Base-by-base conservation (phyloP, 1,140 invertebrate species). In the Sycophaga agraensis region DNA sequence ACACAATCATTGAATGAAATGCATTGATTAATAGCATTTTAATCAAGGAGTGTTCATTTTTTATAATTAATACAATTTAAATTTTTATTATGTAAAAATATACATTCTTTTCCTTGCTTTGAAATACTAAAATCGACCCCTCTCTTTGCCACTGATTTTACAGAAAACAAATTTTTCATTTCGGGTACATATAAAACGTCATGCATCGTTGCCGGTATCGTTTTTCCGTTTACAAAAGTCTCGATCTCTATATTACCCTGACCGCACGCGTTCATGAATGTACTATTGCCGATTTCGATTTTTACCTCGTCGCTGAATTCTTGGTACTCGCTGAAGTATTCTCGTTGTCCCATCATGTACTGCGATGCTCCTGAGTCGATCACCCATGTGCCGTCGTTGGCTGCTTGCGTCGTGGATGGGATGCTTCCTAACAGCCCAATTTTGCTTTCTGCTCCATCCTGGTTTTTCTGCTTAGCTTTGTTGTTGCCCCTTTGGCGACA, bases 351-450 rank as follows among this genome's bases (percentile, higher is more conserved):
- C 12, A 31, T 45, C 49, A 53, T 53, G n/a, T n/a, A n/a, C n/a
- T n/a, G n/a, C n/a, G n/a, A 19, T 59, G 57, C 1, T 59, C 46
- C 16, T 35, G 28, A 5, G n/a, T n/a, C n/a, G n/a, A n/a, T n/a
- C n/a, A n/a, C n/a, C n/a, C n/a, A n/a, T n/a, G n/a, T n/a, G n/a
- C n/a, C n/a, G n/a, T n/a, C n/a, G n/a, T n/a, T n/a, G n/a, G n/a
- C n/a, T n/a, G n/a, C n/a, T n/a, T n/a, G n/a, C 21, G 24, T 11
- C 2, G 12, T 11, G 7, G 19, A 1, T 26, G 14, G 2, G 17
- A 0, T 19, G 24, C 37, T 16, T 26, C 50, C 50, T n/a, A 53
- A 1, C 1, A 53, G 35, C 0, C 48, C 2, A 16, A 50, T 1
- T 17, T 35, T 50, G 9, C 16, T 1, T 11, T 39, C 35, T 53